Conservation (phyloP, 2,113 vertebrate genomes). For the Helogale parvula region DNA sequence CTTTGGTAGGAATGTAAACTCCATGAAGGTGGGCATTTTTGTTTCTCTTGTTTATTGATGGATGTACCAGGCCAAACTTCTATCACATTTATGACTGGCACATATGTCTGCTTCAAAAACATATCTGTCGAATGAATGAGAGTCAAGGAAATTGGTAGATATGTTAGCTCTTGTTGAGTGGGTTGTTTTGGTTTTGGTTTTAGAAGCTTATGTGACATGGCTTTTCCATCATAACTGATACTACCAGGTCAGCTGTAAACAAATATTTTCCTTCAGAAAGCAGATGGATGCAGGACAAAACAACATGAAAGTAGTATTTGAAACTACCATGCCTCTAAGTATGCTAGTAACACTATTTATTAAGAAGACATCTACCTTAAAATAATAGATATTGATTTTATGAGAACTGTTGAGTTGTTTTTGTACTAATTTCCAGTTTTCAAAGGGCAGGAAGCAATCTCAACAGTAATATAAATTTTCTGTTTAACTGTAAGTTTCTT, state of each 20-base stretch:
- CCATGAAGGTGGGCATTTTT: background rate
- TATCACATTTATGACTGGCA: background rate
- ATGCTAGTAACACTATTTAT: background rate
- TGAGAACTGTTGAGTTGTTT: background rate
- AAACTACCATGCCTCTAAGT: background rate
- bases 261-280: background rate
- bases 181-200: background rate
- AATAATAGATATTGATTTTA: conserved; percentile 41
- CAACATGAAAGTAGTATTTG: background rate
- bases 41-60: background rate
- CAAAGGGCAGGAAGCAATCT: background rate
- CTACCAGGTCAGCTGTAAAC: background rate
- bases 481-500: background rate
- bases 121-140: background rate
- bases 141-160: background rate
- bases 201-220: background rate
- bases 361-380: conserved; percentile 33
- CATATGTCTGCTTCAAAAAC: background rate
- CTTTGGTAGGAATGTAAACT: background rate
- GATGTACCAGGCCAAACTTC: background rate
- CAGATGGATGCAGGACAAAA: background rate
- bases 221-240: background rate
- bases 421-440: background rate
- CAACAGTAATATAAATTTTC: background rate
- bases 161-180: background rate